Base-by-base conservation (phyloP, 2,888 invertebrate species). In the Micropterix aruncella region DNA sequence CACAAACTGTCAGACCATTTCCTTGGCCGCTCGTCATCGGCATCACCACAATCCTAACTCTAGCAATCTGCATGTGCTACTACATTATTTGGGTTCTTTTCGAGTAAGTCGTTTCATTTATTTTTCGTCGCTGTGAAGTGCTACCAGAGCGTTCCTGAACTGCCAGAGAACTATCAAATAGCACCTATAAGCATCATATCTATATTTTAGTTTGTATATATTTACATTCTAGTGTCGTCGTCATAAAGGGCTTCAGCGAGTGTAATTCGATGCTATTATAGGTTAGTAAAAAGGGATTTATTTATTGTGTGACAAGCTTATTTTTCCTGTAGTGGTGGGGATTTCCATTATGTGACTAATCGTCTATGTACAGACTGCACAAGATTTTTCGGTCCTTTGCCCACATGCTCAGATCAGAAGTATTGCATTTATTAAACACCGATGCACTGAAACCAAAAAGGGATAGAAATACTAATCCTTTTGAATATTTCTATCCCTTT, bases 51-150 rank as follows among this genome's bases (percentile, higher is more conserved):
- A 79, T 90, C 42, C 73, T 90, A 39, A 83, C 87, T 38, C 73
- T 87, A 43, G 87, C 88, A 40, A 79, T 91, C 50, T 87, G 88
- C 63, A 80, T 89, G 64, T 91, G 91, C 65, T 92, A 92, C 63
- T 91, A 91, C 67, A 81, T 92, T 56, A 87, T 91, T 54, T 92
- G 91, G 85, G 85, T 90, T 52, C 77, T 91, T 47, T 91, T 89
- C 66, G 91, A 90, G 92, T 92, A 72, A 81, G 85, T 79, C 54
- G 41, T 37, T 41, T 37, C 36, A 46, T 19, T 9, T 16, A 41
- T 18, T 47, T 19, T 47, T n/a, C 7, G 36, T n/a, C 12, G 36
- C 7, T 27, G 36, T 9, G n/a, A 27, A 27, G 36, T 9, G n/a
- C 7, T n/a, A n/a, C n/a, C n/a, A n/a, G n/a, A n/a, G n/a, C n/a